Evolutionary conservation across 2,797 vertebrate genomes (phyloP), one percentile per base, ranked within the genome.

Genomic region (Sebastes ruberrimus): DNA sequence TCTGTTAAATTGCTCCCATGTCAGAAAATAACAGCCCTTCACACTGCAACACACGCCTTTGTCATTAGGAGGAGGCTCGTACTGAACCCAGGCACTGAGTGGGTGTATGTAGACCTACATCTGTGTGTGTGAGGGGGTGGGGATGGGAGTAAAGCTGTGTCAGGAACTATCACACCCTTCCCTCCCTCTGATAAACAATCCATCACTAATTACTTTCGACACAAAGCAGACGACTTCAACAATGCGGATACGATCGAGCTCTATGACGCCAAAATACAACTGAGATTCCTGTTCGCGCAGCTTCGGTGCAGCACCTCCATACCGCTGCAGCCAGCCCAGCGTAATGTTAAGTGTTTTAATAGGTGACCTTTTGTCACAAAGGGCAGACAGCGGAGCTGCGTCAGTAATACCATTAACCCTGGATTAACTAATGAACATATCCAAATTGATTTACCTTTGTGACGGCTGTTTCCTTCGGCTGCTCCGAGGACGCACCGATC

Each of bases 1-100:
- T 85, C 93, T 93, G 94, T 89, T 92, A 94, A 93, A 95, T 94
- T 93, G 83, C 85, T 81, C 53, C 83, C 30, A 69, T 91, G 92
- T 92, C 81, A 85, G 86, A 89, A 91, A 92, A 93, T 88, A 94
- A 87, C 90, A 93, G 87, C 67, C 88, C 86, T 90, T 93, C 91
- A 91, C 86, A 91, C 68, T 78, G 82, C 81, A 88, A 83, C 84
- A 88, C 87, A 84, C 73, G 13, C 87, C 91, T 83, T 89, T 84
- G 86, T 91, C 89, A 88, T 92, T 86, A 88, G 72, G 71, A 16
- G 70, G 75, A 68, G 65, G 74, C 81, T 88, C 18, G 16, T 46
- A 46, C 74, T 38, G 76, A 86, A 87, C 78, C 76, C 10, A 6
- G 32, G 14, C 28, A 35, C 56, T 71, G 75, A 32, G 56, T 49